Evolutionary conservation across 2,888 invertebrate species (phyloP), one percentile per base, ranked within the genome.

Genomic region (Eupeodes luniger): DNA sequence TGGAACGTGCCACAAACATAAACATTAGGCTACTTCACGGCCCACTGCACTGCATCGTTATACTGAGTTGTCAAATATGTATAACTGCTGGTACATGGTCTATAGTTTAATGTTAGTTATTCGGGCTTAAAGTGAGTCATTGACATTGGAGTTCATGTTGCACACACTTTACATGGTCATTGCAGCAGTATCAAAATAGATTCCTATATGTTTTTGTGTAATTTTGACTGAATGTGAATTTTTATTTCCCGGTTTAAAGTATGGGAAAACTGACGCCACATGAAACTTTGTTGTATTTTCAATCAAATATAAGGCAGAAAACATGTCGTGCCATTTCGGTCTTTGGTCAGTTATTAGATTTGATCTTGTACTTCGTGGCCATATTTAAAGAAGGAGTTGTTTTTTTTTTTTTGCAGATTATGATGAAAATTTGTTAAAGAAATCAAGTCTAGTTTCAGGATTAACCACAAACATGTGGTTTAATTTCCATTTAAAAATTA

Each of bases 181-280:
- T 77, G 61, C 59, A 34, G 10, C 16, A 62, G 7, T 14, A 66
- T 76, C 49, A 47, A 75, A 85, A 66, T 67, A 9, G 40, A 40
- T 40, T 5, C 6, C 40, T 40, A 9, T 40, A 9, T 55, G 67
- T 55, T 62, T 27, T 75, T 51, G 51, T 70, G 62, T 61, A 16
- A 75, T 44, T 67, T 79, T 55, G 51, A 62, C 14, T 34, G 78
- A 81, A 82, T 82, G 82, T 79, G 59, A 82, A 82, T 80, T 80
- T 74, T 80, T 74, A 87, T 80, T 83, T 87, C 87, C 80, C 80
- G 80, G 80, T 83, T 83, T 10, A 77, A 80, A 66, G 47, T 66
- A n/a, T n/a, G 51, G 80, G 69, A 87, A 49, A 81, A 69, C 44
- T 61, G 86, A 79, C 86, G 79, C 59, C 81, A 87, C 83, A 87